Evolutionary conservation across 2,797 vertebrate species (phyloP).

Genomic region (Aeoliscus strigatus): DNA sequence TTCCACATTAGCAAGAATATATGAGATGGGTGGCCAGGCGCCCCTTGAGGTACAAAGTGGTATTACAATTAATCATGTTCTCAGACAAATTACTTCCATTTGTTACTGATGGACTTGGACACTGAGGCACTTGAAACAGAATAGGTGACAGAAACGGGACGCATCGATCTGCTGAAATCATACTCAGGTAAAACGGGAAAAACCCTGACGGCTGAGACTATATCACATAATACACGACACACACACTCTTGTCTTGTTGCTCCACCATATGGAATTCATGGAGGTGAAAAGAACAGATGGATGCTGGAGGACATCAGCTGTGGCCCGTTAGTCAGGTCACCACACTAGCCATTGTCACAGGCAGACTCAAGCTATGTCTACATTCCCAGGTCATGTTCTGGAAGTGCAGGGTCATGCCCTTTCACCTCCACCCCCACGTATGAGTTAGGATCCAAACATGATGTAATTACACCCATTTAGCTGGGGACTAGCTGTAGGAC

Average conservation of each 20-base stretch:
- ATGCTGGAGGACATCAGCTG: constrained; percentile 62
- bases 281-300: constrained; percentile 57
- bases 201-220: background rate
- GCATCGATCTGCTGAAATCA: too few species aligned
- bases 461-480: constrained; percentile 72
- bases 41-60: too few species aligned
- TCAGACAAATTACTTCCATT: too few species aligned
- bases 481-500: constrained; percentile 32
- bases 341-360: constrained; percentile 51
- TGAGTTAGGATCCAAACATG: constrained; percentile 57
- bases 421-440: constrained; percentile 49
- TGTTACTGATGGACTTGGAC: too few species aligned
- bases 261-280: constrained; percentile 14
- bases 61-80: too few species aligned
- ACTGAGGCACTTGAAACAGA: too few species aligned
- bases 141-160: too few species aligned
- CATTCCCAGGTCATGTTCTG: constrained; percentile 70
- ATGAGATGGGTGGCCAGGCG: too few species aligned
- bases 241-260: constrained; percentile 9
- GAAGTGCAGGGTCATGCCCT: constrained; percentile 59
- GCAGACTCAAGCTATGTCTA: constrained; percentile 45
- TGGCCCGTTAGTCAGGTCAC: constrained; percentile 59
- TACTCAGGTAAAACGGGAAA: too few species aligned
- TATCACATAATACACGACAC: background rate
- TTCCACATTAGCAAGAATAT: too few species aligned